Conservation (phyloP, 2,797 vertebrate genomes). For the Eupleurogrammus muticus region DNA sequence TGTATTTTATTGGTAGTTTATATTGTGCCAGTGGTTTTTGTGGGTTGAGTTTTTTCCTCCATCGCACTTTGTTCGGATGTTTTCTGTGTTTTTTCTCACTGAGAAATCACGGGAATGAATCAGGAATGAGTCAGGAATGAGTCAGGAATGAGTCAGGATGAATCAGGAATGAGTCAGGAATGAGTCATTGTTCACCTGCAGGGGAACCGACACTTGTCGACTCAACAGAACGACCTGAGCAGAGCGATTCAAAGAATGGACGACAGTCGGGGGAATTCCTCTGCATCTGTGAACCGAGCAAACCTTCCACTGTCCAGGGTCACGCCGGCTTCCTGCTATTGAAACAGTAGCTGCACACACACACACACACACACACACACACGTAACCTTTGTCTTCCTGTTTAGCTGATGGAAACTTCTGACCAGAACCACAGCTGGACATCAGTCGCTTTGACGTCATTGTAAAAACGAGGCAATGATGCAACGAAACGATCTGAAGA, state of each 20-base stretch:
- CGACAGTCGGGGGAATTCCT: background rate
- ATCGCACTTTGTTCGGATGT: background rate
- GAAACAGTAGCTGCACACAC: slow-evolving; percentile 80
- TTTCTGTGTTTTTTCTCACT: slow-evolving; percentile 19
- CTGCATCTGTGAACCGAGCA: slow-evolving; percentile 39
- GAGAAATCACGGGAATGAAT: slow-evolving; percentile 1
- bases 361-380: slow-evolving; percentile 19
- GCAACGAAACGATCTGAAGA: no score
- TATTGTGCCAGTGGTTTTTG: background rate
- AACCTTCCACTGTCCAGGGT: slow-evolving; percentile 59
- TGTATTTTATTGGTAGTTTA: background rate
- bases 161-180: background rate
- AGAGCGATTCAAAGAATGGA: background rate
- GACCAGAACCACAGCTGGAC: slow-evolving; percentile 59
- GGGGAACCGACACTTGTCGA: background rate
- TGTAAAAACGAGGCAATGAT: background rate
- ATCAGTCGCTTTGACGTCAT: slow-evolving; percentile 3
- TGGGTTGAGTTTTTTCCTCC: background rate
- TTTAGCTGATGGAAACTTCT: slow-evolving; percentile 68
- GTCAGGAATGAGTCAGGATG: background rate
- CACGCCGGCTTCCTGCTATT: slow-evolving; percentile 81
- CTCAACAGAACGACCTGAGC: slow-evolving; percentile 12
- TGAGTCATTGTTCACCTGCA: slow-evolving; percentile 11
- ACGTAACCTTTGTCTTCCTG: slow-evolving; percentile 75
- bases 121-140: background rate